Base-by-base conservation (phyloP, 1,140 invertebrate genomes). In the Temnothorax curvispinosus region DNA sequence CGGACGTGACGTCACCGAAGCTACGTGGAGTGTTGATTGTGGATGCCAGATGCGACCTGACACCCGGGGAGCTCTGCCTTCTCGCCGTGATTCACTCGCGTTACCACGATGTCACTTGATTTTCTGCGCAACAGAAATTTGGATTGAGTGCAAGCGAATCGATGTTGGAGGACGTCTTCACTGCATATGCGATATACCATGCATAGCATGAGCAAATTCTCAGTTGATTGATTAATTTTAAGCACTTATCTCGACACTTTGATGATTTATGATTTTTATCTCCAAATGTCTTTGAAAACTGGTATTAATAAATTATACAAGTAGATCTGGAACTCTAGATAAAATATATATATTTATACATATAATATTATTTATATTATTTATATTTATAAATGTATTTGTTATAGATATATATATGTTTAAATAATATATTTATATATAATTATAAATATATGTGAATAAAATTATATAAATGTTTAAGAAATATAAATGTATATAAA, bases 1-100 rank as follows among this genome's bases (percentile, higher is more conserved):
- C 91, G 92, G 92, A 93, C 90, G 91, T 93, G 92, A 91, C 92
- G 92, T 93, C 92, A 92, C 72, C 85, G 89, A 80, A 77, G 86
- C 71, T 81, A 85, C 35, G 76, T 85, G 78, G 27, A 86, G 86
- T 88, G 91, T 91, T 88, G 89, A 91, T 89, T 85, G 90, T 84
- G 69, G 89, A 91, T 91, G 81, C 86, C 67, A 92, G 87, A 91
- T 91, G 93, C 87, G 91, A 94, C 56, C 85, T 87, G 93, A 94
- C 90, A 94, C 91, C 91, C 44, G 35, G 44, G 69, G 80, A 87
- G 15, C 75, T 89, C 87, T 85, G 44, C 67, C 86, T 86, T 65
- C 76, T 65, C 56, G 62, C 64, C 64, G 54, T 74, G 69, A 62
- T 75, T 84, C 69, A 84, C 41, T 84, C 69, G 54, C 44, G 69